These are phyloP conservation scores for Bubo scandiacus DNA, from an alignment of 2,113 vertebrate species.

Conservation along the genomic window DNA sequence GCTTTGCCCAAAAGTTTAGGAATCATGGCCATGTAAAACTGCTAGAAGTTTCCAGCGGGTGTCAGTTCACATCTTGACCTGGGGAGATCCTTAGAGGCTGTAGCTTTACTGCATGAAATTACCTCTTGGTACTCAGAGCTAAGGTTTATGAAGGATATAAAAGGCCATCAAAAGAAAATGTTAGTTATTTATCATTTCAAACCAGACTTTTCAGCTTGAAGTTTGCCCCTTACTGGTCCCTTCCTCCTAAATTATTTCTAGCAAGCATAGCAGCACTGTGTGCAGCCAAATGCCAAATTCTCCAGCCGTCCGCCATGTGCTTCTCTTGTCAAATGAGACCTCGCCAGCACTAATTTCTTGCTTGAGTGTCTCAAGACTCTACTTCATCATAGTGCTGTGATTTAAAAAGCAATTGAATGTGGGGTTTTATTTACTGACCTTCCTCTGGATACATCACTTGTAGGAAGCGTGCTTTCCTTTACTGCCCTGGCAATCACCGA, in stretches of 20 bases:
- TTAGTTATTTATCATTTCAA: background rate
- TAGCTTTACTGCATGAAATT: background rate
- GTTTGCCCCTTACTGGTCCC: background rate
- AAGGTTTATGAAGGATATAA: background rate
- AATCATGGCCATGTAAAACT: background rate
- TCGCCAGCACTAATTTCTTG: background rate
- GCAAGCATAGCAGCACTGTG: background rate
- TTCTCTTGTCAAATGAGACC: background rate
- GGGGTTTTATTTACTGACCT: background rate
- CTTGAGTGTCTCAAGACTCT: background rate
- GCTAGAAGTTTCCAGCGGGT: background rate
- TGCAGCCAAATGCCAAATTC: background rate
- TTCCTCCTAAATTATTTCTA: background rate
- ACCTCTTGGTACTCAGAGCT: background rate
- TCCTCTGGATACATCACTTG: background rate
- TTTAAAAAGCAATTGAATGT: background rate
- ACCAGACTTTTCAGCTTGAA: background rate
- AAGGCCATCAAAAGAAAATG: background rate
- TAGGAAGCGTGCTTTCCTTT: background rate
- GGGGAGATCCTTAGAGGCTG: background rate
- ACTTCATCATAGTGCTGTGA: accelerated
- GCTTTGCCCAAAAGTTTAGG: background rate
- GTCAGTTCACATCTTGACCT: background rate
- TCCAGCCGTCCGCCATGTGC: background rate
- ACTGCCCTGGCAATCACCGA: background rate